A percentile compares a stretch with the other conserved stretches of the same genome.
Evolutionary conservation across 1,140 invertebrate genomes (phyloP).

Genomic region (Gonioctena quinquepunctata): DNA sequence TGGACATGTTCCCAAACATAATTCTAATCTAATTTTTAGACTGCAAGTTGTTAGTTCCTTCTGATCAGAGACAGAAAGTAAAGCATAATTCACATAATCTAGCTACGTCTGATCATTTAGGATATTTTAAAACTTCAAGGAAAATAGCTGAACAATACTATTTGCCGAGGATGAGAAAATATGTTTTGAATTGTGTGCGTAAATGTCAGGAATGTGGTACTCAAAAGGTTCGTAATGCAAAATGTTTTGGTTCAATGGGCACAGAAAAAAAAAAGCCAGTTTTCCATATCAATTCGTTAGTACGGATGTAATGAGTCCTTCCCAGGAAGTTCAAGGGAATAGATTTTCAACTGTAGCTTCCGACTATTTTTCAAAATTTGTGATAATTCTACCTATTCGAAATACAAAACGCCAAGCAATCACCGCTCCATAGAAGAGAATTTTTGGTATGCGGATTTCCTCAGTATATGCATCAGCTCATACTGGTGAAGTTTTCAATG

Average conservation of each 20-base stretch:
- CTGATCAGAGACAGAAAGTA: neutral
- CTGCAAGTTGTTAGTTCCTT: conserved; percentile 11
- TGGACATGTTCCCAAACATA: conserved; percentile 11
- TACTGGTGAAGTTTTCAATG: conserved; percentile 15
- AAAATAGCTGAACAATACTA: conserved; percentile 18
- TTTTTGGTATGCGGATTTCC: conserved; percentile 31
- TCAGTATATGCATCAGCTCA: conserved; percentile 14
- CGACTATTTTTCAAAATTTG: conserved; percentile 31
- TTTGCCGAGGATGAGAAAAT: conserved; percentile 19
- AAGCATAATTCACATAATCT: conserved; percentile 10
- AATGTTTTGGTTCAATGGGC: conserved; percentile 3
- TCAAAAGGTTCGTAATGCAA: neutral
- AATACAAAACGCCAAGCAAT: conserved; percentile 9
- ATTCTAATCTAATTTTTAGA: neutral
- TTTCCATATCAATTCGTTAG: neutral
- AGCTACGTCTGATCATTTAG: conserved; percentile 15
- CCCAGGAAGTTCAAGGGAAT: conserved; percentile 26
- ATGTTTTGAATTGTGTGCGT: conserved; percentile 6
- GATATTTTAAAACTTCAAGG: conserved; percentile 15
- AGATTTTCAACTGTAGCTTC: conserved; percentile 16
- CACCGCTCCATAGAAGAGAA: conserved; percentile 25
- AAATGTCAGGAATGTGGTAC: neutral
- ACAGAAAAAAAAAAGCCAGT: conserved; percentile 5
- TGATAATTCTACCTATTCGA: conserved; percentile 23
- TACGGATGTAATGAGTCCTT: conserved; percentile 26